Conservation (phyloP, 2,797 vertebrate genomes). For the Pangasius krempfi region DNA sequence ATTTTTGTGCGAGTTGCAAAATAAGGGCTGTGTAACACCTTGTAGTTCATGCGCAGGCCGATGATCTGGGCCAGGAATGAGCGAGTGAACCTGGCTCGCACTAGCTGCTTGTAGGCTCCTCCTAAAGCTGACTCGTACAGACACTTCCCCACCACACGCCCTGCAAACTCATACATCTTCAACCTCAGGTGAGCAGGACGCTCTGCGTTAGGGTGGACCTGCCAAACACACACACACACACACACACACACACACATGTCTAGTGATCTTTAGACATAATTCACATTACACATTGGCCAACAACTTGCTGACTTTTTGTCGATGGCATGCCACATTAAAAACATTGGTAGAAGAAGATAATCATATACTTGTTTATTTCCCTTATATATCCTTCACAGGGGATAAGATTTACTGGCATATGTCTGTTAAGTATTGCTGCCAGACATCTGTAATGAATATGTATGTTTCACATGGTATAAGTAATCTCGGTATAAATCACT, state of each 20-base stretch:
- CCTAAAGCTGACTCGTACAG: constrained; percentile 95
- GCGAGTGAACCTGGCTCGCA: constrained; percentile 94
- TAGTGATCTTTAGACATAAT: background rate
- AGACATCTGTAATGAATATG: background rate
- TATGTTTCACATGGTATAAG: background rate
- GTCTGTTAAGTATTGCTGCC: background rate
- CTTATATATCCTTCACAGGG: background rate
- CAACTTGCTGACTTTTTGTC: background rate
- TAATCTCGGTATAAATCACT: background rate
- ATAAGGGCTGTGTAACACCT: constrained; percentile 77
- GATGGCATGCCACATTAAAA: background rate
- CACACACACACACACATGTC: background rate
- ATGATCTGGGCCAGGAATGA: constrained; percentile 99
- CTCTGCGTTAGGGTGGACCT: constrained; percentile 97
- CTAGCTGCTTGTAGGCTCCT: constrained; percentile 93
- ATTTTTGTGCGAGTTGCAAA: background rate
- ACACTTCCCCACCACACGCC: constrained; percentile 95
- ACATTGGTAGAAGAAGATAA: background rate
- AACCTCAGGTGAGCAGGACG: constrained; percentile 85
- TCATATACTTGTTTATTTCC: background rate
- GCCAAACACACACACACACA: constrained; percentile 28
- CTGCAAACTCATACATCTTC: constrained; percentile 96
- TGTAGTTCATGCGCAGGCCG: constrained; percentile 98
- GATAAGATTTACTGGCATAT: background rate
- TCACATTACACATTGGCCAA: background rate